These are phyloP conservation scores for Scopus umbretta DNA, from an alignment of 2,113 vertebrate species.

Conservation along the genomic window DNA sequence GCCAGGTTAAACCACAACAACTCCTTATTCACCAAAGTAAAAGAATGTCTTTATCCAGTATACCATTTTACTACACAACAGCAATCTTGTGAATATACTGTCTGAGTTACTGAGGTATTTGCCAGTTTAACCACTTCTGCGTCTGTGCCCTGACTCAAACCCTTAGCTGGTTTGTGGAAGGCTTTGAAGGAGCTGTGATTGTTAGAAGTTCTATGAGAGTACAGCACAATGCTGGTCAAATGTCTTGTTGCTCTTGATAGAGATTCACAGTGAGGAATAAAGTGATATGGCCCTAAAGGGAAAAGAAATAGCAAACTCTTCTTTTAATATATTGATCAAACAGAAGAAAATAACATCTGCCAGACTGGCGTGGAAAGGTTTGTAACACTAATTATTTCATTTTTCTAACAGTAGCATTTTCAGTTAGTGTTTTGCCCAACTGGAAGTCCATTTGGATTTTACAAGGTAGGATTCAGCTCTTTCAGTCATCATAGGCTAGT, in stretches of 20 bases:
- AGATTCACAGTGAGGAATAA: background rate
- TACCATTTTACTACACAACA: background rate
- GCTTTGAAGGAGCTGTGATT: background rate
- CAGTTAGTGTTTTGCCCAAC: background rate
- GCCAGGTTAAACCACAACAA: too few relatives aligned
- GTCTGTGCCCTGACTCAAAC: background rate
- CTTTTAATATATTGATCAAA: background rate
- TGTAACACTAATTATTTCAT: background rate
- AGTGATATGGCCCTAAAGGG: background rate
- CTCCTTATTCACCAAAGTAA: background rate
- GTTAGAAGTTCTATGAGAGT: background rate
- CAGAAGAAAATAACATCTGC: background rate
- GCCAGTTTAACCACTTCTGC: background rate
- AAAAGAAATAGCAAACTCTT: background rate
- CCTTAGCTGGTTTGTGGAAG: background rate
- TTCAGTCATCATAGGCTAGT: background rate
- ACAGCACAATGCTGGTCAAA: background rate
- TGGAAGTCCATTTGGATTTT: background rate
- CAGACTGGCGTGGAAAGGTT: background rate
- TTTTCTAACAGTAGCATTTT: background rate
- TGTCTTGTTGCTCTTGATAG: background rate
- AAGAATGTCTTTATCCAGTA: background rate
- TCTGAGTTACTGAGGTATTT: background rate
- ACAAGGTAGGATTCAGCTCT: background rate
- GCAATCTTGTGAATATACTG: background rate